Evolutionary conservation across 1,140 invertebrate species (phyloP).

Genomic region (Papilio machaon): DNA sequence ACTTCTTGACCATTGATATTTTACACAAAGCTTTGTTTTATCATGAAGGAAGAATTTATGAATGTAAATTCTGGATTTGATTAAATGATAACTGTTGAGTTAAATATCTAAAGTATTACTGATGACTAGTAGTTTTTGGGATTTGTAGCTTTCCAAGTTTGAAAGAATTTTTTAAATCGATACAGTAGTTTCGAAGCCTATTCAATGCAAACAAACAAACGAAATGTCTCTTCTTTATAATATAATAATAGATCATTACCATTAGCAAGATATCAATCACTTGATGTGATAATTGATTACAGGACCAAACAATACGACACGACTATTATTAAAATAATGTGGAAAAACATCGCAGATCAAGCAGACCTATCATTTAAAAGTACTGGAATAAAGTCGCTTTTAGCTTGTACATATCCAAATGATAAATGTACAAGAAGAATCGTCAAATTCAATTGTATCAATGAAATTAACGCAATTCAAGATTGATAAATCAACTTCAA

Average conservation of each 20-base stretch:
- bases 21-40: background rate
- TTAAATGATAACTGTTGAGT: no score
- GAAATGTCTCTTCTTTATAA: no score
- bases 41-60: background rate
- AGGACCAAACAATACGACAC: no score
- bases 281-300: no score
- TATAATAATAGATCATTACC: no score
- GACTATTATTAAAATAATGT: background rate
- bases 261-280: no score
- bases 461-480: constrained; percentile 50
- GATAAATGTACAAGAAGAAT: constrained; percentile 26
- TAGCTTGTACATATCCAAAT: constrained; percentile 8
- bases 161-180: no score
- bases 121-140: no score
- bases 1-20: background rate
- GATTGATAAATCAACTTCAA: constrained; percentile 66
- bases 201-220: no score
- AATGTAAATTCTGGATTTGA: background rate
- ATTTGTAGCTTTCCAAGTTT: no score
- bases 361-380: background rate
- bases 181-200: no score
- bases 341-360: background rate
- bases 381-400: background rate
- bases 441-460: constrained; percentile 46
- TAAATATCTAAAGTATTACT: no score